A percentile compares a stretch with the other conserved stretches of the same genome.
phyloP scores from a whole-genome alignment of 2,888 invertebrate genomes.

The Pollenia labialis region DNA sequence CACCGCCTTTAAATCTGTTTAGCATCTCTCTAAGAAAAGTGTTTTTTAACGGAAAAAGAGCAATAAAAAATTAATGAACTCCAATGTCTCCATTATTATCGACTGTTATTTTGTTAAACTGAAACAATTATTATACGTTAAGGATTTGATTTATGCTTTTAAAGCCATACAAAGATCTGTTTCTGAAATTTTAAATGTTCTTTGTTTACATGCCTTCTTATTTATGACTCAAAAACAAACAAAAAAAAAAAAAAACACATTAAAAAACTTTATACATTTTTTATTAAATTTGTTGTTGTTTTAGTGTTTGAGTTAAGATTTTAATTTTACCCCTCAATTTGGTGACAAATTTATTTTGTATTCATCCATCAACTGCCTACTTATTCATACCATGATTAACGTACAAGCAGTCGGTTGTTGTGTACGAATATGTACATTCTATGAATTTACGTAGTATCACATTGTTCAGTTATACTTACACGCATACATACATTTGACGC shows the following conservation, averaged over 20 bases:
- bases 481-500: too few relatives aligned
- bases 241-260: neutral
- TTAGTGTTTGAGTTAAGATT: conserved; percentile 3
- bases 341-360: conserved; percentile 45
- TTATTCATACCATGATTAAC: conserved; percentile 32
- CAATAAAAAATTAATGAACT: neutral
- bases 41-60: neutral
- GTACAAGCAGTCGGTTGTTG: neutral
- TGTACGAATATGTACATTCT: neutral
- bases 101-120: too few relatives aligned
- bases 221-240: neutral
- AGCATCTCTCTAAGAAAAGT: too few relatives aligned
- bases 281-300: conserved; percentile 32
- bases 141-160: conserved; percentile 2
- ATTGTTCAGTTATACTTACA: too few relatives aligned
- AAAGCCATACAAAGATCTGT: neutral
- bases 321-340: neutral
- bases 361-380: neutral
- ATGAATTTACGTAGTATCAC: neutral
- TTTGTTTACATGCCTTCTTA: neutral
- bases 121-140: neutral
- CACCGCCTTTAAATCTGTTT: too few relatives aligned
- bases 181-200: neutral
- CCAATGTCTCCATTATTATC: too few relatives aligned
- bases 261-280: conserved; percentile 1